Evolutionary conservation across 2,797 vertebrate genomes (phyloP).

Genomic region (Hemibagrus guttatus): DNA sequence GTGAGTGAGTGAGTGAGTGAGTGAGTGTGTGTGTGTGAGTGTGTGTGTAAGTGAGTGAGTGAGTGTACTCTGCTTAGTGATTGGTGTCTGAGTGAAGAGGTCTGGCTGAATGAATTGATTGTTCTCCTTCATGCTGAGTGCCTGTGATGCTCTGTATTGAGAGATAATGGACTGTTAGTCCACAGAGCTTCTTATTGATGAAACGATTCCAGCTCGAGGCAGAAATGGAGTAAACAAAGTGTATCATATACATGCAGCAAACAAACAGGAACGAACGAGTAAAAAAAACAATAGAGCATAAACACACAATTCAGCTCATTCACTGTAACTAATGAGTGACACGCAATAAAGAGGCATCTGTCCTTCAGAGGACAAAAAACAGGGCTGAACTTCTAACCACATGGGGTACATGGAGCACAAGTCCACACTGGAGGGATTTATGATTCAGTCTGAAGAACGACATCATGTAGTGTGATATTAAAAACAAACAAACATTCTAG

Average conservation of each 20-base stretch:
- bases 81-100: background rate
- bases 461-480: background rate
- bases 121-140: slow-evolving; percentile 3
- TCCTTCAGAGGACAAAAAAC: background rate
- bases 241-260: background rate
- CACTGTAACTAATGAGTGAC: background rate
- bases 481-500: background rate
- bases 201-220: background rate
- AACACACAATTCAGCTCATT: background rate
- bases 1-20: too few relatives aligned
- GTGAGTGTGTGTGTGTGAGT: too few relatives aligned
- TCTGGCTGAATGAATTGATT: background rate
- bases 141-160: background rate
- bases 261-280: too few relatives aligned
- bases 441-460: background rate
- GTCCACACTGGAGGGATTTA: background rate
- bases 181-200: background rate
- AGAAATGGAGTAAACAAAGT: background rate
- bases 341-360: background rate
- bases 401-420: background rate
- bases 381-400: background rate
- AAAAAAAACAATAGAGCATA: background rate
- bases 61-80: too few relatives aligned
- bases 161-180: background rate
- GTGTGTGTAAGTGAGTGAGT: too few relatives aligned